A percentile compares a stretch with the other conserved stretches of the same genome.
Evolutionary conservation across 2,797 vertebrate species (phyloP).

Genomic region (Falco rusticolus): DNA sequence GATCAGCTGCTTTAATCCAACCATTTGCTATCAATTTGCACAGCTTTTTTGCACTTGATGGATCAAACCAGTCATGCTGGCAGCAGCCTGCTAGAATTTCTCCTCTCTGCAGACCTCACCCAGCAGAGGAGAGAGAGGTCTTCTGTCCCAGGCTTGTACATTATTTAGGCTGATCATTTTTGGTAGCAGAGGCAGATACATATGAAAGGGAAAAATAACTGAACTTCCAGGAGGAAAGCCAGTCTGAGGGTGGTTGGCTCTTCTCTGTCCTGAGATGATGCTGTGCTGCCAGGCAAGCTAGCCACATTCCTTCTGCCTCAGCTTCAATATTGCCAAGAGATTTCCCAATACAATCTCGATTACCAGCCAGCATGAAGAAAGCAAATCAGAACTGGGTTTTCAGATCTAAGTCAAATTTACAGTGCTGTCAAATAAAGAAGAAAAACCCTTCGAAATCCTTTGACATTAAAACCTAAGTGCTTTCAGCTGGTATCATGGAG

Average conservation of each 20-base stretch:
- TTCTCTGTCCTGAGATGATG: background rate
- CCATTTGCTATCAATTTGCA: background rate
- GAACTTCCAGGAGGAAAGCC: background rate
- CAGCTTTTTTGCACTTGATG: background rate
- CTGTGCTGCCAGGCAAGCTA: slow-evolving; percentile 1
- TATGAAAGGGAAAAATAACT: background rate
- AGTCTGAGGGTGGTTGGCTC: background rate
- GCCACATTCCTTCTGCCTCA: background rate
- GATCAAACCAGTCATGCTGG: background rate
- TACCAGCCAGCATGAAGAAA: background rate
- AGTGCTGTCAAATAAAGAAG: background rate
- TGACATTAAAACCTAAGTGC: background rate
- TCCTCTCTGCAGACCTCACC: background rate
- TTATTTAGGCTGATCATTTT: background rate
- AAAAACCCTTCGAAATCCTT: background rate
- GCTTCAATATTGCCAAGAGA: background rate
- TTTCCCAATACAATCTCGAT: background rate
- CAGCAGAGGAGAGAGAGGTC: background rate
- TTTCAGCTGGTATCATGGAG: background rate
- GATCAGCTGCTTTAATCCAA: slow-evolving; percentile 6
- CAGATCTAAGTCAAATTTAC: background rate
- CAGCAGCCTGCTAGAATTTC: background rate
- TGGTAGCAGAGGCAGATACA: background rate
- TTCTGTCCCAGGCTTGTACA: background rate
- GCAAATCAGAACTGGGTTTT: background rate